Conservation (phyloP, 2,888 invertebrate species). For the Microplitis manilae region DNA sequence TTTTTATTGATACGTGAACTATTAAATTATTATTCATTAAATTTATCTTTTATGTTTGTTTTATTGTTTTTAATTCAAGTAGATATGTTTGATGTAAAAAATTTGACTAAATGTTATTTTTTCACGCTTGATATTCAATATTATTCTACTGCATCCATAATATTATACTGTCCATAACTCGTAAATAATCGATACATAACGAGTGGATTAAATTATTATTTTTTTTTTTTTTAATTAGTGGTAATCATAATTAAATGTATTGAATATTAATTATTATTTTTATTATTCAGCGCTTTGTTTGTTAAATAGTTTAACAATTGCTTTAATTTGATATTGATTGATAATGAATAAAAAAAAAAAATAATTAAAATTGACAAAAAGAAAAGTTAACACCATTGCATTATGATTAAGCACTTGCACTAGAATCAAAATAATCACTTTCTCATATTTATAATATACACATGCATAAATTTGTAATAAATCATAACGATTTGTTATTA, state of each 20-base stretch:
- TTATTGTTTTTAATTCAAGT: background rate
- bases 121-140: constrained; percentile 21
- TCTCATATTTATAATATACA: constrained; percentile 1
- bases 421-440: constrained; percentile 9
- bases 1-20: constrained; percentile 15
- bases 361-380: constrained; percentile 1
- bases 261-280: constrained; percentile 18
- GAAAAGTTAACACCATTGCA: background rate
- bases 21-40: constrained; percentile 9
- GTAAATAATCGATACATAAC: background rate
- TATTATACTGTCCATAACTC: constrained; percentile 8
- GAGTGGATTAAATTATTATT: background rate
- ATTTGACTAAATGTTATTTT: background rate
- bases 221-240: background rate
- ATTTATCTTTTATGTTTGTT: background rate
- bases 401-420: constrained; percentile 15
- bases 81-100: background rate
- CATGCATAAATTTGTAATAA: constrained; percentile 45
- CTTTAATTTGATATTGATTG: constrained; percentile 7
- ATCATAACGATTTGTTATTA: constrained; percentile 35
- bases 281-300: constrained; percentile 17
- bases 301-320: constrained; percentile 12
- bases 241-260: constrained; percentile 19
- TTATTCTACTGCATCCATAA: constrained; percentile 12
- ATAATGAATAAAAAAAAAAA: constrained; percentile 13